Base-by-base conservation (phyloP, 2,797 vertebrate species). In the Melanotaenia pygmaea region DNA sequence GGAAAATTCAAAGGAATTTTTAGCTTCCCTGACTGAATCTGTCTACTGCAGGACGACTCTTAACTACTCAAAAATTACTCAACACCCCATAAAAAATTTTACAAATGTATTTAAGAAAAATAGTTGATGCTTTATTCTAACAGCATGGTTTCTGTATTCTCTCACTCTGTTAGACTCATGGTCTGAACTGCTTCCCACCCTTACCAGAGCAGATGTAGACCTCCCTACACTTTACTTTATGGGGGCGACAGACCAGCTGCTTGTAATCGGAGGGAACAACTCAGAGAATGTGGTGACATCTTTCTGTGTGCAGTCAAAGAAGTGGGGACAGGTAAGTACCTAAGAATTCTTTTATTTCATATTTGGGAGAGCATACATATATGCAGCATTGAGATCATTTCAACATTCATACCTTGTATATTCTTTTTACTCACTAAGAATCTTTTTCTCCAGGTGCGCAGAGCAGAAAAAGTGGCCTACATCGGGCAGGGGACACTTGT, bases 221-320 rank as follows among this genome's bases (percentile, higher is more conserved):
- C 84, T 96, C n/a, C 93, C 93, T 22, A 89, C 83, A 34, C 91
- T 95, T 38, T 92, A 94, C 87, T 95, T 95, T 85, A 86, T 96
- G 80, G 94, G 95, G 20, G 91, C 92, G 63, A 85, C 89, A 0
- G 92, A 96, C 76, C 84, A 59, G 63, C 89, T 96, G 83, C 70
- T 92, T 32, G 91, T 96, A 74, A 92, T 96, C 75, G 95, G 94
- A 59, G 92, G 94, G 47, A 95, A 94, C 81, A 93, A 93, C 74
- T 85, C 76, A 0, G 89, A 89, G 71, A 95, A 91, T 28, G 75
- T 94, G 50, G 77, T 95, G 72, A 93, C 90, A 1, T 93, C 94
- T 14, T 95, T 95, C 84, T 92, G 91, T 61, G 80, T 80, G 53
- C 74, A 88, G 37, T 87, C 87, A 30, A 84, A 82, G 30, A 90